phyloP scores from a whole-genome alignment of 2,888 invertebrate species.

The Cataglyphis rosenhaueri region DNA sequence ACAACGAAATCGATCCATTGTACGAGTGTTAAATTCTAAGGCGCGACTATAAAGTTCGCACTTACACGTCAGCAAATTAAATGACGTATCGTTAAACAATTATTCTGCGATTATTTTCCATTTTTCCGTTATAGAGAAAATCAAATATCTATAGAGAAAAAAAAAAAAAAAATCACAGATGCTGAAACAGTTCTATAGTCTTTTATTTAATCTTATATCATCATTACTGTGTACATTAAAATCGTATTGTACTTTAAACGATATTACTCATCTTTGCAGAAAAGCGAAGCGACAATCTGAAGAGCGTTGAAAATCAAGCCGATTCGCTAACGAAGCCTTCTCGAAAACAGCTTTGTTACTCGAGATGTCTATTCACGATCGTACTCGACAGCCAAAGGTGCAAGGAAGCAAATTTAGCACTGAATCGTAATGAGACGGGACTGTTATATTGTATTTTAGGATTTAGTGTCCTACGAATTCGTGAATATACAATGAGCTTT shows the following conservation, averaged over 20 bases:
- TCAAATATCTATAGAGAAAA: not conserved
- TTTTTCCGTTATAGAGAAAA: not conserved
- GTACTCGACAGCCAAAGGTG: not conserved
- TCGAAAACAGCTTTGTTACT: constrained; percentile 38
- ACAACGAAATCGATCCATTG: constrained; percentile 71
- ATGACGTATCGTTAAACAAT: constrained; percentile 37
- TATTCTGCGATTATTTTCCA: not conserved
- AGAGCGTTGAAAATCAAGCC: constrained; percentile 27
- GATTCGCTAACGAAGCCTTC: constrained; percentile 14
- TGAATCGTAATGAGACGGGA: constrained; percentile 1
- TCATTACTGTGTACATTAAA: constrained; percentile 57
- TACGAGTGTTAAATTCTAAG: constrained; percentile 38
- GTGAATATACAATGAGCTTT: not conserved
- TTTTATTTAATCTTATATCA: constrained; percentile 56
- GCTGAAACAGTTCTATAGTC: constrained; percentile 46
- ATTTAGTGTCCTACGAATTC: not conserved
- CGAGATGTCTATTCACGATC: constrained; percentile 26
- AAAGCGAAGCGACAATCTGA: not conserved
- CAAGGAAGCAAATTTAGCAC: constrained; percentile 4
- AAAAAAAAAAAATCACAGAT: not conserved
- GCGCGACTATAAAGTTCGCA: not conserved
- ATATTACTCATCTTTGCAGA: not conserved
- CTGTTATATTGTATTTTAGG: not conserved
- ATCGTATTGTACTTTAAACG: constrained; percentile 14
- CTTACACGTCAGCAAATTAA: constrained; percentile 54